A percentile compares a stretch with the other conserved stretches of the same genome.
Conservation (phyloP, 2,113 vertebrate genomes). For the Psilopogon haemacephalus region DNA sequence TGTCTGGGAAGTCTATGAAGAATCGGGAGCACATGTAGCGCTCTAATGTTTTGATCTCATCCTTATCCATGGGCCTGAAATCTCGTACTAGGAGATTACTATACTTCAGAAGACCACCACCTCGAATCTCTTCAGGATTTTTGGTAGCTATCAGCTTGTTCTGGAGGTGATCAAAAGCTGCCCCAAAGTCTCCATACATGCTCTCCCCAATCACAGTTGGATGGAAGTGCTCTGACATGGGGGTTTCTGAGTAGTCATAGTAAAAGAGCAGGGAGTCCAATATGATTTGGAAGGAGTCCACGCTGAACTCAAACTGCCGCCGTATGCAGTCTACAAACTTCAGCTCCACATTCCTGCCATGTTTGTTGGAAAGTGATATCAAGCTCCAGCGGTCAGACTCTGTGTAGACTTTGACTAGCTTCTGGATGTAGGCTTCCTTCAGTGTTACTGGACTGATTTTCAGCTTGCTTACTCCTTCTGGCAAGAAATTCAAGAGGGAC, state of each 20-base stretch:
- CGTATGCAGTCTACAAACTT: conserved; percentile 96
- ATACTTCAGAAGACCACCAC: conserved; percentile 95
- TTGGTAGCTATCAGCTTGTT: conserved; percentile 94
- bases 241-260: conserved; percentile 80
- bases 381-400: conserved; percentile 97
- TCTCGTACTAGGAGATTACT: conserved; percentile 94
- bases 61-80: conserved; percentile 86
- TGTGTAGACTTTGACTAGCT: conserved; percentile 94
- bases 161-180: conserved; percentile 87
- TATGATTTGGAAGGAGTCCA: conserved; percentile 98
- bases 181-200: conserved; percentile 90
- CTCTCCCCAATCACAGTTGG: conserved; percentile 90
- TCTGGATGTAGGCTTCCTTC: conserved; percentile 96
- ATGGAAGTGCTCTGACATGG: conserved; percentile 85
- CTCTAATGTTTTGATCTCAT: conserved; percentile 91
- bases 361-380: conserved; percentile 96
- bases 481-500: conserved; percentile 93
- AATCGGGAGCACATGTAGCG: conserved; percentile 99
- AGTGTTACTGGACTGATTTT: conserved; percentile 91
- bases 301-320: conserved; percentile 97
- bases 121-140: conserved; percentile 94
- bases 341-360: conserved; percentile 94
- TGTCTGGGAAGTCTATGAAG: conserved; percentile 98
- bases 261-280: conserved; percentile 90
- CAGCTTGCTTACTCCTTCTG: conserved; percentile 91